Conservation (phyloP, 2,113 vertebrate genomes). For the Kobus ellipsiprymnus region DNA sequence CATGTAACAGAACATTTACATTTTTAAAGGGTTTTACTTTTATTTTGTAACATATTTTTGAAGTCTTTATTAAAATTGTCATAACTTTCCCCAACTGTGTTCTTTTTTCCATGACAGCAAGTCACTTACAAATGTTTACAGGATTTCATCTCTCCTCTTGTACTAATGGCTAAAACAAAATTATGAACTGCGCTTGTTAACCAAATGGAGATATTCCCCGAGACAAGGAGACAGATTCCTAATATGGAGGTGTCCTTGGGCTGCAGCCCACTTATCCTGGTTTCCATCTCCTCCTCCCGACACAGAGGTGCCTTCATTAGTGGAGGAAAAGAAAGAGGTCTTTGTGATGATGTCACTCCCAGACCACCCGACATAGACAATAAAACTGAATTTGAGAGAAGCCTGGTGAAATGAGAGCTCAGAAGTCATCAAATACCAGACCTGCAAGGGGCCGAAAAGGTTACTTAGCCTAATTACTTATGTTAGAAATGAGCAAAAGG, state of each 20-base stretch:
- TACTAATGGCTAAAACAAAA: slow-evolving; percentile 45
- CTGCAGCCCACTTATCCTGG: slow-evolving; percentile 50
- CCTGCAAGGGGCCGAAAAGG: background rate
- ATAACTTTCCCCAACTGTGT: background rate
- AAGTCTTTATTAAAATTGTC: background rate
- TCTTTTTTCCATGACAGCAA: background rate
- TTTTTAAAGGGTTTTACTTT: background rate
- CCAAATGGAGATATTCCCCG: slow-evolving; percentile 56
- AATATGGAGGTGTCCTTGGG: slow-evolving; percentile 64
- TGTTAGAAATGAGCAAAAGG: background rate
- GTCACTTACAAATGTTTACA: background rate
- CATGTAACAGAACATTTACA: background rate
- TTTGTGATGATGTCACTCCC: slow-evolving; percentile 65
- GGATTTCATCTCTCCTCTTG: slow-evolving; percentile 22
- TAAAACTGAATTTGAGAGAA: slow-evolving; percentile 54
- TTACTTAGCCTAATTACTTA: slow-evolving; percentile 2
- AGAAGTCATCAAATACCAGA: background rate
- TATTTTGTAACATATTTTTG: background rate
- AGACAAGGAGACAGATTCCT: slow-evolving; percentile 51
- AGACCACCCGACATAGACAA: slow-evolving; percentile 60
- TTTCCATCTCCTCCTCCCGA: slow-evolving; percentile 58
- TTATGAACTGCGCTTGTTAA: slow-evolving; percentile 39
- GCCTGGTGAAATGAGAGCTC: slow-evolving; percentile 53
- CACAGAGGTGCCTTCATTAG: slow-evolving; percentile 68
- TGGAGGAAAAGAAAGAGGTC: slow-evolving; percentile 61